Conservation (phyloP, 2,888 invertebrate genomes). For the Agrilus biguttatus region DNA sequence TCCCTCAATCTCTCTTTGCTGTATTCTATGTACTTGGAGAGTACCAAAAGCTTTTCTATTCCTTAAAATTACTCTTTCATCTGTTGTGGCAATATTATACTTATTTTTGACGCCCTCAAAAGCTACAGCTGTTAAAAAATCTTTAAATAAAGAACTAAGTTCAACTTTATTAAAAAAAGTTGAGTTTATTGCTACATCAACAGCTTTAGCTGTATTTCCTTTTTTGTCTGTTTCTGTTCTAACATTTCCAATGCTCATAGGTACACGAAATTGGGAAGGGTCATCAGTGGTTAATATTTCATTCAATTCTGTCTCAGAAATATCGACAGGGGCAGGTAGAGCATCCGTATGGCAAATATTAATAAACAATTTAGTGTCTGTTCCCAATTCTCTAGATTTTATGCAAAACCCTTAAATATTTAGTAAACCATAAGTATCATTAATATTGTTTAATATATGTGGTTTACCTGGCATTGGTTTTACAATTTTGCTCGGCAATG, state of each 20-base stretch:
- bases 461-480: conserved; percentile 53
- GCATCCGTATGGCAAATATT: conserved; percentile 73
- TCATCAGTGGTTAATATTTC: conserved; percentile 48
- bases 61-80: conserved; percentile 52
- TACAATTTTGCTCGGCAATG: conserved; percentile 43
- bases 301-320: conserved; percentile 54
- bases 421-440: not conserved
- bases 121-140: conserved; percentile 66
- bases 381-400: conserved; percentile 52
- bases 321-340: conserved; percentile 61
- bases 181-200: conserved; percentile 74
- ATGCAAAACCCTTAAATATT: conserved; percentile 55
- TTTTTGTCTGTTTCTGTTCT: conserved; percentile 62
- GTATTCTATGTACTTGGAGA: conserved; percentile 59
- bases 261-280: conserved; percentile 60
- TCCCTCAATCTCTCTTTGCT: conserved; percentile 47
- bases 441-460: not conserved
- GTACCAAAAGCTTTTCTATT: conserved; percentile 62
- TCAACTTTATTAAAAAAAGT: conserved; percentile 63
- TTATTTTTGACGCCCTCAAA: conserved; percentile 70
- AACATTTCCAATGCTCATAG: conserved; percentile 81
- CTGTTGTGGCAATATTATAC: conserved; percentile 53
- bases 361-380: conserved; percentile 61
- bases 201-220: conserved; percentile 56
- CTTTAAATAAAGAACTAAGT: conserved; percentile 53